phyloP scores from a whole-genome alignment of 2,113 vertebrate genomes.

The Hypanus sabinus region DNA sequence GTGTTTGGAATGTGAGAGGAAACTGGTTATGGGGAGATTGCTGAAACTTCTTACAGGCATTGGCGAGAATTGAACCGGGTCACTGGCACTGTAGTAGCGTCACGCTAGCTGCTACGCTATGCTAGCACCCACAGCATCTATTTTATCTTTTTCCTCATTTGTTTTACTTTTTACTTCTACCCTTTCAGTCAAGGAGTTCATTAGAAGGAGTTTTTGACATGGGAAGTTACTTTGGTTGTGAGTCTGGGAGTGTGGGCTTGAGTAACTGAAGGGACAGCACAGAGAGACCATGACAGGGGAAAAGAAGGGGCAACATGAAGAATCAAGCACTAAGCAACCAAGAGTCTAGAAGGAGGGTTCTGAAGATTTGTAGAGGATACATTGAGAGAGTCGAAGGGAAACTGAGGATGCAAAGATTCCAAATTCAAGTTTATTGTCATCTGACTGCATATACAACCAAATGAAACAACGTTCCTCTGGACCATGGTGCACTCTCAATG shows the following conservation, averaged over 20 bases:
- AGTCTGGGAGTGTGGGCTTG: not conserved
- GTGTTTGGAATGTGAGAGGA: too few species aligned
- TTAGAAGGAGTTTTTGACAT: not conserved
- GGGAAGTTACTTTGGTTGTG: not conserved
- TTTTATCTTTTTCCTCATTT: not conserved
- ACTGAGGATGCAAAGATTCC: not conserved
- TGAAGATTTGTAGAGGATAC: not conserved
- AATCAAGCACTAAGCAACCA: not conserved
- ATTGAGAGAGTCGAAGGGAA: not conserved
- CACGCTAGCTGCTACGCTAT: too few species aligned
- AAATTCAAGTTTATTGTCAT: too few species aligned
- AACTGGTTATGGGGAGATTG: too few species aligned
- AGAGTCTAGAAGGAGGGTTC: not conserved
- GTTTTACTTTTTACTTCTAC: not conserved
- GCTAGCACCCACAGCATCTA: too few species aligned
- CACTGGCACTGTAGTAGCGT: too few species aligned
- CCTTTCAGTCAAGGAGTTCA: too few species aligned
- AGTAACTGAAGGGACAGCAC: not conserved
- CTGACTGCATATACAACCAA: too few species aligned
- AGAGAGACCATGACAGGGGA: not conserved
- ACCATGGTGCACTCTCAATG: too few species aligned
- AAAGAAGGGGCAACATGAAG: not conserved
- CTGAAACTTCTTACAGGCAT: too few species aligned
- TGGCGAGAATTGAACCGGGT: too few species aligned
- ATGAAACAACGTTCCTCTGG: too few species aligned